Conservation (phyloP, 2,888 invertebrate genomes). For the Apomyelois bistriatella region DNA sequence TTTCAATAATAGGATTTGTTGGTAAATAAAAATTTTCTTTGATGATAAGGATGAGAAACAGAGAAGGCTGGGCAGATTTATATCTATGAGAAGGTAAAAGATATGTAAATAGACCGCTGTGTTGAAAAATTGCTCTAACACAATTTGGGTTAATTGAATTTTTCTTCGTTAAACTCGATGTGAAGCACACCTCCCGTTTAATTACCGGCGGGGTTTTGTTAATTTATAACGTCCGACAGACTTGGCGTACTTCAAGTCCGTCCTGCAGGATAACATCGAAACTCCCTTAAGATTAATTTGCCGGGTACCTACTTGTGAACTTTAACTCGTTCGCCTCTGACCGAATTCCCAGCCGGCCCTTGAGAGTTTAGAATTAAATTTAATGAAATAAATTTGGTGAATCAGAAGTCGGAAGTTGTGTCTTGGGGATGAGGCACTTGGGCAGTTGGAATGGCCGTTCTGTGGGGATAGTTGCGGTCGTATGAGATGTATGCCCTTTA, state of each 20-base stretch:
- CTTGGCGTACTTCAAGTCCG: slow-evolving; percentile 60
- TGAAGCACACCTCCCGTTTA: slow-evolving; percentile 70
- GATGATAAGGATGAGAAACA: slow-evolving; percentile 33
- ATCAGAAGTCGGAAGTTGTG: slow-evolving; percentile 59
- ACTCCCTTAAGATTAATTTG: slow-evolving; percentile 80
- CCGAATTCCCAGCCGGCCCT: slow-evolving; percentile 70
- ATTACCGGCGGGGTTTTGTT: slow-evolving; percentile 71
- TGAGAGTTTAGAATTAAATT: slow-evolving; percentile 73
- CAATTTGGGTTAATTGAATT: slow-evolving; percentile 73
- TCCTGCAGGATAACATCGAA: slow-evolving; percentile 68
- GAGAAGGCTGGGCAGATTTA: slow-evolving; percentile 42
- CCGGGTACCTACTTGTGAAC: slow-evolving; percentile 66
- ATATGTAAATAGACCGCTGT: slow-evolving; percentile 54
- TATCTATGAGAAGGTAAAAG: slow-evolving; percentile 35
- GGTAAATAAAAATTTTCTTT: slow-evolving; percentile 33
- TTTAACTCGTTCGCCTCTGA: slow-evolving; percentile 76
- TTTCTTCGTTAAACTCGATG: slow-evolving; percentile 68
- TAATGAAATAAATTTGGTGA: slow-evolving; percentile 74
- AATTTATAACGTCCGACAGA: slow-evolving; percentile 72
- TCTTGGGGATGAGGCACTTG: slow-evolving; percentile 28
- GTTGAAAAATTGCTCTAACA: slow-evolving; percentile 59
- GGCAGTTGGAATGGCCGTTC: slow-evolving; percentile 26
- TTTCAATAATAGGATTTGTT: slow-evolving; percentile 36
- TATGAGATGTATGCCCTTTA: slow-evolving; percentile 24
- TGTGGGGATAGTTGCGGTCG: slow-evolving; percentile 37